Conservation (phyloP, 2,888 invertebrate species). For the Polymixis flavicincta region DNA sequence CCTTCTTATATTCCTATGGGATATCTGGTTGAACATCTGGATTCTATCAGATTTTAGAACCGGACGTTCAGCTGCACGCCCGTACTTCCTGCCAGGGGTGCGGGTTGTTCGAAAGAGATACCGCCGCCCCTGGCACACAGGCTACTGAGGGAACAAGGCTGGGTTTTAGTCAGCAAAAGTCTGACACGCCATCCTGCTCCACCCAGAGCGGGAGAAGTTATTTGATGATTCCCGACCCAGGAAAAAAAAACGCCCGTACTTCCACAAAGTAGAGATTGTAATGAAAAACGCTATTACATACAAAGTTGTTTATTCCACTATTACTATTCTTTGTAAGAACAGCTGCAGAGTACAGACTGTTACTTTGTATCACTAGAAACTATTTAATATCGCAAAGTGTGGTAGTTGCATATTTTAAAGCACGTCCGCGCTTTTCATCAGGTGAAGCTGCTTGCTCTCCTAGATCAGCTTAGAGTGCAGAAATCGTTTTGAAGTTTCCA, state of each 20-base stretch:
- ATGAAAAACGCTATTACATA: constrained; percentile 18
- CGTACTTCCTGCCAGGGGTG: no score
- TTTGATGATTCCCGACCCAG: no score
- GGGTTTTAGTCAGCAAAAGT: no score
- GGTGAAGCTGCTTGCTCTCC: constrained; percentile 14
- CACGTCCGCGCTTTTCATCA: constrained; percentile 53
- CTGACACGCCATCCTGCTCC: no score
- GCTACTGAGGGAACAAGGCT: no score
- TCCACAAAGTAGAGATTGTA: constrained; percentile 29
- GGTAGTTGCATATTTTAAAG: constrained; percentile 18
- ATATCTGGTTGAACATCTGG: constrained; percentile 17
- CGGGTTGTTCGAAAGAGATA: no score
- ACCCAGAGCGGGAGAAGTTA: no score
- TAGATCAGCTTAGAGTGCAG: not conserved
- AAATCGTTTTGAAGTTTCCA: not conserved
- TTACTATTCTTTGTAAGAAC: constrained; percentile 32
- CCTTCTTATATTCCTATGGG: not conserved
- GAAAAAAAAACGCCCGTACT: not conserved
- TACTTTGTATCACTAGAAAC: constrained; percentile 34
- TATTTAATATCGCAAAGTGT: constrained; percentile 22
- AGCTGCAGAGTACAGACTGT: constrained; percentile 25
- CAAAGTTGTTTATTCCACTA: constrained; percentile 40
- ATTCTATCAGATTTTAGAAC: constrained; percentile 21
- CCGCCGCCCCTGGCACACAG: no score
- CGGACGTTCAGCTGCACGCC: constrained; percentile 11